Evolutionary conservation across 2,888 invertebrate genomes (phyloP).

Genomic region (Catonia carolina): DNA sequence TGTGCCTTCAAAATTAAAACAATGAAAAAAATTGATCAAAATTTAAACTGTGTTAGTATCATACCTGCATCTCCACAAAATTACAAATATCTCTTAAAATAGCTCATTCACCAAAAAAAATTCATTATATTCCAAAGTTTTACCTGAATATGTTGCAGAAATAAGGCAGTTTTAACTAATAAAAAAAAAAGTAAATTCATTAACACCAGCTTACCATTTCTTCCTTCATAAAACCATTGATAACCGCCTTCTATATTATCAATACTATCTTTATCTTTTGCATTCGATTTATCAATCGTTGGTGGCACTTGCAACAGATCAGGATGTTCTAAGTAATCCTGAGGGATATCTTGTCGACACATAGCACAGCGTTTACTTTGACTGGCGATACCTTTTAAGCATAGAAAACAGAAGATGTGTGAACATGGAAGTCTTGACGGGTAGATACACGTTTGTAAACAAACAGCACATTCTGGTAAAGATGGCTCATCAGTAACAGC

Average conservation of each 20-base stretch:
- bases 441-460: slow-evolving; percentile 81
- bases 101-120: too few species aligned
- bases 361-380: slow-evolving; percentile 86
- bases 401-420: slow-evolving; percentile 94
- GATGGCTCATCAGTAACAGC: not conserved
- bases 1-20: too few species aligned
- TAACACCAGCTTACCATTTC: slow-evolving; percentile 61
- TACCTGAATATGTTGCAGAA: too few species aligned
- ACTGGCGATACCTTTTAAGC: slow-evolving; percentile 86
- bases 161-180: too few species aligned
- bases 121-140: too few species aligned
- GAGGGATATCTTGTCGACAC: slow-evolving; percentile 86
- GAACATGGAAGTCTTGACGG: slow-evolving; percentile 90
- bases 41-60: too few species aligned
- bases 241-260: slow-evolving; percentile 55
- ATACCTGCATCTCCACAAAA: too few species aligned
- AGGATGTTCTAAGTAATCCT: slow-evolving; percentile 80
- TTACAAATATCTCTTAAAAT: too few species aligned
- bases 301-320: slow-evolving; percentile 55
- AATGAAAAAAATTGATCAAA: too few species aligned
- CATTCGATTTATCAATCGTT: slow-evolving; percentile 37
- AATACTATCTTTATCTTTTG: slow-evolving; percentile 42
- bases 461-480: slow-evolving; percentile 77
- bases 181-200: not conserved
- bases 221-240: slow-evolving; percentile 95